Base-by-base conservation (phyloP, 1,140 invertebrate species). In the Hyles vespertilio region DNA sequence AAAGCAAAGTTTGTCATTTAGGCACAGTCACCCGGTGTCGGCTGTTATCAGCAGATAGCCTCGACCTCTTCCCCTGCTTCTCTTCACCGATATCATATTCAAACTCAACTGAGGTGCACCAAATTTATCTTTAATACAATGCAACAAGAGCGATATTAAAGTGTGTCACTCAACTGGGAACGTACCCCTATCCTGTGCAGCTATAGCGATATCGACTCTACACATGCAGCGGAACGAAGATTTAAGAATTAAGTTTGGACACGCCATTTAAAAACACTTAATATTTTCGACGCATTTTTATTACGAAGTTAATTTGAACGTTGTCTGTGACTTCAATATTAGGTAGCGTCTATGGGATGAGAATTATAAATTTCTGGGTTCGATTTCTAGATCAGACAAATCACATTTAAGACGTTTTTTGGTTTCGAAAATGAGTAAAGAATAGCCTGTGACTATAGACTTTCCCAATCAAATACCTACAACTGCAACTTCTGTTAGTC, bases 1-100 rank as follows among this genome's bases (percentile, higher is more conserved):
- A 46, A 10, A 12, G 53, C 5, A 9, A 55, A 55, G 53, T 55
- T 45, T 46, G 43, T 55, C 51, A 53, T 53, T 55, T 55, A 66
- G 76, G 70, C 75, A 76, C 70, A 70, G 66, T 73, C 70, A 78
- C 70, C 69, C 71, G 70, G 60, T 58, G 71, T 62, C 77, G 68
- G 72, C 73, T 75, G 70, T 79, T 81, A 87, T 87, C 84, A 68
- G 59, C 51, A 70, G 81, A 83, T 81, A 86, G 67, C 81, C 84
- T 77, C 84, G 81, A 87, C 81, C 81, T 82, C 75, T 79, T 75
- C 73, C 73, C 72, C 65, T 67, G 69, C 49, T 64, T 65, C 61
- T 70, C 61, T 64, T 61, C 67, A 34, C 46, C 57, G 64, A 66
- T 70, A 70, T 64, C 54, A 45, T 40, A 40, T 40, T 40, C 8